Evolutionary conservation across 1,140 invertebrate species (phyloP).

Genomic region (Pseudomyrmex flavicornis): DNA sequence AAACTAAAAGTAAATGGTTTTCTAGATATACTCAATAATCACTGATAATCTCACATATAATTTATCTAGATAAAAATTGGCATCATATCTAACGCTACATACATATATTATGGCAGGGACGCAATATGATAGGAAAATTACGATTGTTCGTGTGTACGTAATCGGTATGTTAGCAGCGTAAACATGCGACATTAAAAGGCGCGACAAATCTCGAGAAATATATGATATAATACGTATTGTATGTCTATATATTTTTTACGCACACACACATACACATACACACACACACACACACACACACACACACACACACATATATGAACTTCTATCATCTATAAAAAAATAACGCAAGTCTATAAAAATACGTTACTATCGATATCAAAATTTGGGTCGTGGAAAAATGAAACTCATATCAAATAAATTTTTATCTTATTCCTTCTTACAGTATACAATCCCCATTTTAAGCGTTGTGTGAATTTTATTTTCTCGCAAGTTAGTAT

Average conservation of each 20-base stretch:
- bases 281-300: not conserved
- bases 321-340: constrained; percentile 77
- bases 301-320: no score
- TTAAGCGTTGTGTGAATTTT: constrained; percentile 65
- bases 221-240: constrained; percentile 73
- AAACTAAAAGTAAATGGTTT: constrained; percentile 15
- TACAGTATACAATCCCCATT: constrained; percentile 40
- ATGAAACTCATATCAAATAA: constrained; percentile 66
- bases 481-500: constrained; percentile 69
- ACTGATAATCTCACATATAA: not conserved
- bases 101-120: not conserved
- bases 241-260: constrained; percentile 63
- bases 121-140: not conserved
- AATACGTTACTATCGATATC: constrained; percentile 81
- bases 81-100: not conserved
- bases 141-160: constrained; percentile 1
- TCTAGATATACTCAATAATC: not conserved
- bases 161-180: constrained; percentile 16
- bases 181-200: constrained; percentile 21
- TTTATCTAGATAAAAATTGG: no score
- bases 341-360: constrained; percentile 82
- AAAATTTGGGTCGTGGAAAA: constrained; percentile 77
- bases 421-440: constrained; percentile 50
- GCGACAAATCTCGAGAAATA: constrained; percentile 71
- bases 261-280: no score